phyloP scores from a whole-genome alignment of 2,888 invertebrate species.

The Priocnemis perturbator region DNA sequence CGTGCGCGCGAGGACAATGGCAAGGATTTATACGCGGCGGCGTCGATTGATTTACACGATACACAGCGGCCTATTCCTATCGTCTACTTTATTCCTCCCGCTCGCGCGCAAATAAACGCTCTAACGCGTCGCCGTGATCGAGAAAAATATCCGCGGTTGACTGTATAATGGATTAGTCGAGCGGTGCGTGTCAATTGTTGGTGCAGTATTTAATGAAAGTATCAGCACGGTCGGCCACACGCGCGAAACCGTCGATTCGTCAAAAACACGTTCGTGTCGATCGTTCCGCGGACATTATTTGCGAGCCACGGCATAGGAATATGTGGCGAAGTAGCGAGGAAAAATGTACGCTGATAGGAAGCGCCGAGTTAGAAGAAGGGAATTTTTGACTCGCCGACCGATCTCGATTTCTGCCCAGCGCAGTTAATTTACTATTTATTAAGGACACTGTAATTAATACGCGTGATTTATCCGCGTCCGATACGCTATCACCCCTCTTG shows the following conservation, averaged over 20 bases:
- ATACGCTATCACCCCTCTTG: not conserved
- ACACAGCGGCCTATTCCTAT: too few species aligned
- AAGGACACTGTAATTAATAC: conserved; percentile 39
- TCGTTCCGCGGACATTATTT: not conserved
- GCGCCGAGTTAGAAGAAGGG: not conserved
- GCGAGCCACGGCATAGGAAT: not conserved
- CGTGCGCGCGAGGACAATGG: conserved; percentile 1
- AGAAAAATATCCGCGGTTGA: conserved; percentile 1
- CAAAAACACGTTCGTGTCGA: too few species aligned
- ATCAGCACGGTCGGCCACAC: too few species aligned
- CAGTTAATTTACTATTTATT: conserved; percentile 43
- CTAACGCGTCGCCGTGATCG: too few species aligned
- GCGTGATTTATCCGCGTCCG: conserved; percentile 37
- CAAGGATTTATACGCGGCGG: conserved; percentile 1
- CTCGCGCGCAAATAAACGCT: too few species aligned
- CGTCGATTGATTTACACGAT: not conserved
- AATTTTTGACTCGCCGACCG: not conserved
- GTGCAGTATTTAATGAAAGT: too few species aligned
- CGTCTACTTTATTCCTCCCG: too few species aligned
- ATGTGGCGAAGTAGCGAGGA: not conserved
- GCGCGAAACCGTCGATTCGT: too few species aligned
- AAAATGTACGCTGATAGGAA: not conserved
- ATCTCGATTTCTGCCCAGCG: conserved; percentile 3
- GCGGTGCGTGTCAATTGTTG: not conserved
- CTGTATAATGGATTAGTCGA: conserved; percentile 16